These are phyloP conservation scores for Benthochromis sp. DNA, from an alignment of 2,113 vertebrate species.

Conservation along the genomic window DNA sequence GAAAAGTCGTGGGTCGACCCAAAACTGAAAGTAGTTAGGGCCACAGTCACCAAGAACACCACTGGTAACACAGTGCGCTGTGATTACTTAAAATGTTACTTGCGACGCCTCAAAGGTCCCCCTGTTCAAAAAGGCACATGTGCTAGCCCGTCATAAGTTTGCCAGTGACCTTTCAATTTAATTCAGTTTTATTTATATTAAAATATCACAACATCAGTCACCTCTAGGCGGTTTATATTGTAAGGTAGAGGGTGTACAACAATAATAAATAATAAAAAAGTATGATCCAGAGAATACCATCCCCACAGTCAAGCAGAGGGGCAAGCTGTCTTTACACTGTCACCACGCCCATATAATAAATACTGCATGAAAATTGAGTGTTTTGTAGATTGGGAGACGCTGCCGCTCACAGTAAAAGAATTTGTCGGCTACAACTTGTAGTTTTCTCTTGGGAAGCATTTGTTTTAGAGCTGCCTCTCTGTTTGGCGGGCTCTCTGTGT, in stretches of 20 bases:
- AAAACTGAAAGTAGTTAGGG: not conserved
- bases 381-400: not conserved
- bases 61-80: not conserved
- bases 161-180: not conserved
- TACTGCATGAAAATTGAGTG: not conserved
- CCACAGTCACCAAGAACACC: not conserved
- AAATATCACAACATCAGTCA: not conserved
- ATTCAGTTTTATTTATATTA: not conserved
- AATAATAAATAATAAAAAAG: not conserved
- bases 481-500: not conserved
- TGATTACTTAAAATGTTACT: not conserved
- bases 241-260: not conserved
- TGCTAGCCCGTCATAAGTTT: not conserved
- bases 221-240: not conserved
- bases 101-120: not conserved
- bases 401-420: not conserved
- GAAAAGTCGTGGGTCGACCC: not conserved
- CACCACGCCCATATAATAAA: not conserved
- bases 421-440: not conserved
- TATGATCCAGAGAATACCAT: not conserved
- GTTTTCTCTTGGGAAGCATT: not conserved
- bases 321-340: not conserved
- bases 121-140: not conserved
- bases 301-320: not conserved
- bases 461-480: accelerated